phyloP scores from a whole-genome alignment of 2,888 invertebrate species.

The Operophtera brumata region DNA sequence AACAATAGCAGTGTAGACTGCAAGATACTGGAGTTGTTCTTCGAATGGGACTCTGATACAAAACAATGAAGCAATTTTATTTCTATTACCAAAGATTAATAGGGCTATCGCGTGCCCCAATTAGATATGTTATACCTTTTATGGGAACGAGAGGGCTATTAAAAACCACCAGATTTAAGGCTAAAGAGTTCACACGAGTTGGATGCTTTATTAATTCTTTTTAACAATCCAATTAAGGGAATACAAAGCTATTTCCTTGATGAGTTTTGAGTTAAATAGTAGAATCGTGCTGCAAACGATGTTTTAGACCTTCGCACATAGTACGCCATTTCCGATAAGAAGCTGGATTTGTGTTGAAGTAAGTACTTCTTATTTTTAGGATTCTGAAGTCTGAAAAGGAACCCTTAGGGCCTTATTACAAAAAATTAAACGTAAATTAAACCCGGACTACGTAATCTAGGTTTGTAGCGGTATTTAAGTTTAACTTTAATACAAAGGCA shows the following conservation, averaged over 20 bases:
- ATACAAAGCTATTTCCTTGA: slow-evolving; percentile 30
- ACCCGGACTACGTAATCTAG: no score
- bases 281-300: slow-evolving; percentile 27
- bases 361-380: no score
- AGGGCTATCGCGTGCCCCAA: slow-evolving; percentile 66
- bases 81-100: slow-evolving; percentile 60
- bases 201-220: slow-evolving; percentile 53
- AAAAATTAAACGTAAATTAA: no score
- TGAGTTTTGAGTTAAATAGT: slow-evolving; percentile 32
- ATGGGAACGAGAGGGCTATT: slow-evolving; percentile 57
- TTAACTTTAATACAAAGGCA: no score
- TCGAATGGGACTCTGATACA: background rate
- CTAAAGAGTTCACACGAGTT: slow-evolving; percentile 53
- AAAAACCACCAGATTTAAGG: slow-evolving; percentile 39
- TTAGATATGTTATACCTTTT: slow-evolving; percentile 49
- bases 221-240: slow-evolving; percentile 44
- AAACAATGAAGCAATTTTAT: slow-evolving; percentile 56
- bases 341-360: no score
- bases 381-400: no score
- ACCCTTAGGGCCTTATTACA: no score
- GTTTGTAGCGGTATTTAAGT: no score
- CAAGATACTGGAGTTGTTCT: background rate
- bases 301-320: slow-evolving; percentile 1
- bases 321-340: no score
- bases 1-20: background rate